A percentile compares a stretch with the other conserved stretches of the same genome.
Conservation (phyloP, 2,113 vertebrate genomes). For the Actenoides lindsayi region DNA sequence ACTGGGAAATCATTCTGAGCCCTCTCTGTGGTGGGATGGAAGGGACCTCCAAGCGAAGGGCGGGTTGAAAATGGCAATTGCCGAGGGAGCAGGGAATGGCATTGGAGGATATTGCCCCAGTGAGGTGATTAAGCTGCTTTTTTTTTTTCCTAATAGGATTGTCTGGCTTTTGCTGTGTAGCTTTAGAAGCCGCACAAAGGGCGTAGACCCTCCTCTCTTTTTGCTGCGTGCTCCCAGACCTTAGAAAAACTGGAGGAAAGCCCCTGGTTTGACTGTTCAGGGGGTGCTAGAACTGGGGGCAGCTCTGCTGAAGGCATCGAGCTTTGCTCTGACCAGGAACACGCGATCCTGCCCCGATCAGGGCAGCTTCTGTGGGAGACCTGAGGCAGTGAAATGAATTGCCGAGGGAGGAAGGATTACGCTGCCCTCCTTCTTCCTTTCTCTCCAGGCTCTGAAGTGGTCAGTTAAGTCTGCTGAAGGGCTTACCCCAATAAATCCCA, state of each 20-base stretch:
- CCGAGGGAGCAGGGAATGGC: not conserved
- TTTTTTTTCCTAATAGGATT: not conserved
- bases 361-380: not conserved
- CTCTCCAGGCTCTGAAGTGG: not conserved
- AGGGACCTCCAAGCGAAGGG: not conserved
- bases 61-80: not conserved
- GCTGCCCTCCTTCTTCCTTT: not conserved
- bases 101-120: not conserved
- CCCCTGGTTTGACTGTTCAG: not conserved
- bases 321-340: not conserved
- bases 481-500: not conserved
- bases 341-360: not conserved
- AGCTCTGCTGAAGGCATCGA: not conserved
- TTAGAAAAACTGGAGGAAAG: not conserved
- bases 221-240: not conserved
- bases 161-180: not conserved
- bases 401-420: not conserved
- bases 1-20: accelerated
- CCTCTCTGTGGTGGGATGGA: not conserved
- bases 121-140: not conserved
- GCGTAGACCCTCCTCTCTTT: not conserved
- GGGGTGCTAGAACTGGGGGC: not conserved
- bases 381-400: not conserved
- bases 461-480: not conserved
- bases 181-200: not conserved